Conservation (phyloP, 1,140 invertebrate species). For the Drosophila rufa region DNA sequence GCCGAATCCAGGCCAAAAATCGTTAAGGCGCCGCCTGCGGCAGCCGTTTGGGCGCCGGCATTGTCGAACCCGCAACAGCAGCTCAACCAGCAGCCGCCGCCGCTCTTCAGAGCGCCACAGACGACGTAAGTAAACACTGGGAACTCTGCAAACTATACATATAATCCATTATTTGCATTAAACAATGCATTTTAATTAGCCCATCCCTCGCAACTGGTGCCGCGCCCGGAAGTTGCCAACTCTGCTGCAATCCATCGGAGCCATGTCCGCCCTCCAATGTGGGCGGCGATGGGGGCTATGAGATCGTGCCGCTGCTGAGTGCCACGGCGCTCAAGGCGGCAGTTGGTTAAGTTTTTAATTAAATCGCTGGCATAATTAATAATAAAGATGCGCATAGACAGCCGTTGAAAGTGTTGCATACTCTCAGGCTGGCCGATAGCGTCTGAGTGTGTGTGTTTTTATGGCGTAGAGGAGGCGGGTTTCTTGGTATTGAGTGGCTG, state of each 20-base stretch:
- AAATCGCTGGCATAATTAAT: slow-evolving; percentile 68
- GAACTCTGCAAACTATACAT: slow-evolving; percentile 46
- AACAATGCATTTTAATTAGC: slow-evolving; percentile 81
- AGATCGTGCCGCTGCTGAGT: slow-evolving; percentile 55
- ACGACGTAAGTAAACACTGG: slow-evolving; percentile 63
- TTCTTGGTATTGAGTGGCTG: slow-evolving; percentile 21
- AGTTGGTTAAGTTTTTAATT: slow-evolving; percentile 72
- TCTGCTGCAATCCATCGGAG: slow-evolving; percentile 40
- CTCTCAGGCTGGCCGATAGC: slow-evolving; percentile 34
- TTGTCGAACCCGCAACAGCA: not conserved
- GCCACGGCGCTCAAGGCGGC: slow-evolving; percentile 56
- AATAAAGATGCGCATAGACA: slow-evolving; percentile 60
- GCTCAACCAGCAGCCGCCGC: slow-evolving; percentile 3
- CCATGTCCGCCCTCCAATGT: slow-evolving; percentile 20
- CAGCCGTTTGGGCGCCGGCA: slow-evolving; percentile 42
- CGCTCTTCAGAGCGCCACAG: slow-evolving; percentile 19
- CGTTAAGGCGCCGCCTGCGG: slow-evolving; percentile 58
- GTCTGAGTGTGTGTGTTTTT: not conserved
- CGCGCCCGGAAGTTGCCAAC: slow-evolving; percentile 41
- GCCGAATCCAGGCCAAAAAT: slow-evolving; percentile 62
- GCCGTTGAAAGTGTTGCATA: slow-evolving; percentile 60
- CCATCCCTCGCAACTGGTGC: slow-evolving; percentile 48
- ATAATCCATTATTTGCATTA: slow-evolving; percentile 63
- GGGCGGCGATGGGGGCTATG: slow-evolving; percentile 33
- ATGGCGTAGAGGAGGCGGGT: not conserved